Percentiles rank a stretch among this genome's conserved stretches.
These are phyloP conservation scores for Hydrotaea cyrtoneurina DNA, from an alignment of 2,888 invertebrate species.

Conservation along the genomic window DNA sequence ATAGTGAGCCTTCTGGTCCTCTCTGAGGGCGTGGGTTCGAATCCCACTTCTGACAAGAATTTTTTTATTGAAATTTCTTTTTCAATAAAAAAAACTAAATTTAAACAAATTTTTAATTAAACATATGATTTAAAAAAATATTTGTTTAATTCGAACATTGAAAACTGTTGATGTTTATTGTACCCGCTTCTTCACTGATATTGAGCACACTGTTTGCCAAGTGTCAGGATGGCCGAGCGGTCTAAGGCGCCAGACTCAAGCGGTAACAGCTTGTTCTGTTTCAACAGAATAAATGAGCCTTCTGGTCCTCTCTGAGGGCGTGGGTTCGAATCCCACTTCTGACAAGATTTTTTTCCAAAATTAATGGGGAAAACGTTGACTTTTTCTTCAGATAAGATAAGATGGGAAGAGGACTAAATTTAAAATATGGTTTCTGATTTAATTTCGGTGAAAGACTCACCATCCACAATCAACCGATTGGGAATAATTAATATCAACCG, in stretches of 20 bases:
- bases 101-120: no score
- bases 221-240: conserved; percentile 62
- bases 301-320: conserved; percentile 57
- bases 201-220: neutral
- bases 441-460: no score
- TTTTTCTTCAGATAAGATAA: no score
- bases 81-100: no score
- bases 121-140: no score
- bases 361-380: no score
- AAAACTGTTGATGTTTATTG: no score
- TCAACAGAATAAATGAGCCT: conserved; percentile 18
- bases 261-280: conserved; percentile 21
- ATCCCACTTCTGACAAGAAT: conserved; percentile 78
- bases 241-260: conserved; percentile 72
- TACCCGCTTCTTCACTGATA: neutral
- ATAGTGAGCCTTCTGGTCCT: conserved; percentile 78
- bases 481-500: no score
- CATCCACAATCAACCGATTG: no score
- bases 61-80: conserved; percentile 25
- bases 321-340: conserved; percentile 56
- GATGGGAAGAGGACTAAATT: no score
- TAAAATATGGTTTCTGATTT: no score
- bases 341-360: conserved; percentile 40
- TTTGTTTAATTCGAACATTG: no score
- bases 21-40: conserved; percentile 80